Evolutionary conservation across 2,888 invertebrate species (phyloP).

Genomic region (Dyspetes luteomarginatus): DNA sequence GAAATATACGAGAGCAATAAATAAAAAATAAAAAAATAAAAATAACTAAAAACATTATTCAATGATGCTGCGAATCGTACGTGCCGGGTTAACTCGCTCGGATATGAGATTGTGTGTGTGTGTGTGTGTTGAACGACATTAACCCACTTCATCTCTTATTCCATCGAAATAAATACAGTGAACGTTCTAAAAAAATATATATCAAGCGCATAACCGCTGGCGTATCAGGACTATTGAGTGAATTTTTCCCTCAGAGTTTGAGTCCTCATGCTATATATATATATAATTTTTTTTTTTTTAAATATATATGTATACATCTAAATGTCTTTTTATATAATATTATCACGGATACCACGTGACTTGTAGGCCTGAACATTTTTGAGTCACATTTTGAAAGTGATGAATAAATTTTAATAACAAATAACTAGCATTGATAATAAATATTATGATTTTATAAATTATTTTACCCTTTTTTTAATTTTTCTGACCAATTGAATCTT

Average conservation of each 20-base stretch:
- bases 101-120: background rate
- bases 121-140: background rate
- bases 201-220: conserved; percentile 6
- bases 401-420: too few species aligned
- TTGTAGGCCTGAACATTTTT: too few species aligned
- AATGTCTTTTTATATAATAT: too few species aligned
- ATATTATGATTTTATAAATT: too few species aligned
- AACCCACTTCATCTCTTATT: conserved; percentile 1
- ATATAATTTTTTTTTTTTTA: background rate
- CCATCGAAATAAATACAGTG: background rate
- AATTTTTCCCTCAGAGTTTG: background rate
- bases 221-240: conserved; percentile 1
- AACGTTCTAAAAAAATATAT: conserved; percentile 28
- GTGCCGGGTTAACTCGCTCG: background rate
- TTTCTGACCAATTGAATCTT: too few species aligned
- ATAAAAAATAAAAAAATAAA: background rate
- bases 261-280: background rate
- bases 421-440: too few species aligned
- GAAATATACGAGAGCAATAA: background rate
- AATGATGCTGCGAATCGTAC: background rate
- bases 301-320: too few species aligned
- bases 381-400: too few species aligned
- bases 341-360: too few species aligned
- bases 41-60: background rate
- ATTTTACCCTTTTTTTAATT: too few species aligned